Evolutionary conservation across 2,797 vertebrate genomes (phyloP).

Genomic region (Pantherophis alleghaniensis): DNA sequence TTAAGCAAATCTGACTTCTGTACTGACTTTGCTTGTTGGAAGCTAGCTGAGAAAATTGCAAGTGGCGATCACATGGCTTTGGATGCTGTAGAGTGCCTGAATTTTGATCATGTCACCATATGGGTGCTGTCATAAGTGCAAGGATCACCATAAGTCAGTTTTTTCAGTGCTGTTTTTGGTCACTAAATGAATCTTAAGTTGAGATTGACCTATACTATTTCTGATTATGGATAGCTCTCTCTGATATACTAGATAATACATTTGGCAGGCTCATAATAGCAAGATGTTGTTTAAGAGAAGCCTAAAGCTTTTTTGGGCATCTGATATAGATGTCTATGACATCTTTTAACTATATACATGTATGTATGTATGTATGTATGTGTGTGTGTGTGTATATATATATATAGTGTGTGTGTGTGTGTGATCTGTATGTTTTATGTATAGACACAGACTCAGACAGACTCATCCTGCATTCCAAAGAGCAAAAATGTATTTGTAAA

Average conservation of each 20-base stretch:
- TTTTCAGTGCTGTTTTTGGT: neutral
- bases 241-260: neutral
- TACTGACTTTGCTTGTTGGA: neutral
- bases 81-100: neutral
- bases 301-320: neutral
- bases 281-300: neutral
- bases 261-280: neutral
- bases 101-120: neutral
- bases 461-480: conserved; percentile 13
- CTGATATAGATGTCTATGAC: neutral
- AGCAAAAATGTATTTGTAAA: conserved; percentile 41
- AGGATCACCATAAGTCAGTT: neutral
- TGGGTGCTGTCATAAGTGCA: neutral
- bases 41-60: neutral
- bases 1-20: neutral
- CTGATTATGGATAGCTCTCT: too few species aligned
- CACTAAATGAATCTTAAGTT: neutral
- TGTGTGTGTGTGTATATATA: too few species aligned
- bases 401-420: too few species aligned
- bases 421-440: too few species aligned
- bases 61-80: neutral
- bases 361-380: too few species aligned
- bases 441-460: neutral
- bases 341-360: neutral
- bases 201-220: neutral